Evolutionary conservation across 1,140 invertebrate genomes (phyloP), one percentile per base, ranked within the genome.

Genomic region (Galleria mellonella): DNA sequence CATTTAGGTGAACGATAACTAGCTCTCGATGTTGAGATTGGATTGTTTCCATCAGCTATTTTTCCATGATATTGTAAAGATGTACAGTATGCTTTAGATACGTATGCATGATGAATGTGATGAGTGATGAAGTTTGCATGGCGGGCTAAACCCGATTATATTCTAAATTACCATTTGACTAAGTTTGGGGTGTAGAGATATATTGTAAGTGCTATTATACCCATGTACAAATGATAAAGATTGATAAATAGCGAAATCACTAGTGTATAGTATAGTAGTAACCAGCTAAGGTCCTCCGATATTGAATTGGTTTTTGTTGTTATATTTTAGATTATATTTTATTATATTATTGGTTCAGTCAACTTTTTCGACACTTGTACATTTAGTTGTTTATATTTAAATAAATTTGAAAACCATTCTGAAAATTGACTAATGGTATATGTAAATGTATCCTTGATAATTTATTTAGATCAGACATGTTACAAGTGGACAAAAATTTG

Each of bases 251-350:
- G 77, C 69, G 27, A 78, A 75, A 71, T 71, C 62, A 60, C 50
- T 77, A 76, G 14, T 15, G 35, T 60, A 58, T 71, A 72, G 55
- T 56, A 62, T 51, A 15, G 35, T 62, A 47, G 55, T 62, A 58
- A 55, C 39, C 27, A 39, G 37, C 44, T 66, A 60, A 62, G 59
- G 40, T 58, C 47, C 60, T 47, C 53, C 39, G 36, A 45, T 39
- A 52, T 56, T 67, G 53, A 70, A 54, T 62, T 55, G 47, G 60
- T 51, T 74, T 72, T 74, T 68, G 66, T 78, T 79, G 73, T 79
- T 79, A 72, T 76, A 67, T 74, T 83, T 83, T 79, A 75, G 69
- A 76, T 73, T 68, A 67, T 72, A 73, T 77, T 75, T 64, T 78
- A 74, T 72, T 72, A 55, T 55, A 51, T 72, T 76, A 70, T 73